These are phyloP conservation scores for Ericerus pela DNA, from an alignment of 1,140 invertebrate genomes.

Conservation along the genomic window DNA sequence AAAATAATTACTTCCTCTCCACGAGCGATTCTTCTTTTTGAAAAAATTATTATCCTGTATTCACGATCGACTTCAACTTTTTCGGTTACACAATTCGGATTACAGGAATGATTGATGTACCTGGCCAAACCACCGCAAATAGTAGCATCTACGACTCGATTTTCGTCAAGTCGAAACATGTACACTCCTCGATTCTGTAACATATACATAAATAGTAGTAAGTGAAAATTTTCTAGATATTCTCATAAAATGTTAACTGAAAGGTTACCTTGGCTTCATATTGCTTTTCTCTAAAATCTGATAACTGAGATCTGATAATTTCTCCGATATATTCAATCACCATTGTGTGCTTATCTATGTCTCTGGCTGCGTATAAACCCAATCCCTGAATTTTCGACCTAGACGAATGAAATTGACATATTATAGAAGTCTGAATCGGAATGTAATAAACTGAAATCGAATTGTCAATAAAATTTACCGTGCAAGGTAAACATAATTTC, in stretches of 20 bases:
- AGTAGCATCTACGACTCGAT: constrained; percentile 96
- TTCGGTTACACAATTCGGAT: constrained; percentile 98
- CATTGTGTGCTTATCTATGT: constrained; percentile 98
- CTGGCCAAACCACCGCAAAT: constrained; percentile 90
- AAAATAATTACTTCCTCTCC: constrained; percentile 77
- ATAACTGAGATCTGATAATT: constrained; percentile 89
- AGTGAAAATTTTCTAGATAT: no score
- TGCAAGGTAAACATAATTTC: constrained; percentile 91
- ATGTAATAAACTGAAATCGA: not conserved
- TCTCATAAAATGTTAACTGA: no score
- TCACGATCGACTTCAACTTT: constrained; percentile 94
- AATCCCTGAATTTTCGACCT: constrained; percentile 83
- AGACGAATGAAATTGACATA: constrained; percentile 26
- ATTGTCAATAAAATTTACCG: constrained; percentile 39
- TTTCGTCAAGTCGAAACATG: constrained; percentile 98
- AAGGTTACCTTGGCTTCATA: constrained; percentile 74
- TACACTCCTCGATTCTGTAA: constrained; percentile 95
- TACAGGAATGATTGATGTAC: constrained; percentile 98
- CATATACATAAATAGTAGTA: no score
- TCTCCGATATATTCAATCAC: constrained; percentile 99
- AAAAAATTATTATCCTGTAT: constrained; percentile 94
- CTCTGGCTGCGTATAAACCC: constrained; percentile 89
- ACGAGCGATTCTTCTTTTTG: constrained; percentile 82
- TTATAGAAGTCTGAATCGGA: not conserved
- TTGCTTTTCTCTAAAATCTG: constrained; percentile 83